Evolutionary conservation across 2,113 vertebrate genomes (phyloP), one percentile per base, ranked within the genome.

Genomic region (Marmota flaviventris): DNA sequence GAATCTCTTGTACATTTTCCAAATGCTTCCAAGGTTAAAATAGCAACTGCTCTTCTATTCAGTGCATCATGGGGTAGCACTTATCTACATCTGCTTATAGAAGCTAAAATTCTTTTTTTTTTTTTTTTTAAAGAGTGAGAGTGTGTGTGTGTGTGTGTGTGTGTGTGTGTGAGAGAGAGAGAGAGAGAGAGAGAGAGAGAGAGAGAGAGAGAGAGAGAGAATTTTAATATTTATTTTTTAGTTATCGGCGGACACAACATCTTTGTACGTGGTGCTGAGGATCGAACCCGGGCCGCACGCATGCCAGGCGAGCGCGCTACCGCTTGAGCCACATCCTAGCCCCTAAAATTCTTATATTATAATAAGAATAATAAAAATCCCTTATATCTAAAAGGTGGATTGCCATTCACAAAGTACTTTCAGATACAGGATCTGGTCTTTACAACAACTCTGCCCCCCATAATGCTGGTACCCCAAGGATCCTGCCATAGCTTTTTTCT

Each of bases 21-120:
- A 24, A 86, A 77, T 53, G 8, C 51, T 42, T 88, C 51, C 20
- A 37, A 67, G 45, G 67, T 88, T 85, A 84, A 86, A 95, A 81
- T 56, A 67, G 51, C 16, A 97, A 96, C 56, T 39, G 6, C 39
- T 75, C 11, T 77, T 77, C n/a, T 72, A n/a, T 77, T 93, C 67
- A 58, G 0, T 56, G 29, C 0, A 45, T 73, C 56, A 24, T 37
- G 34, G 56, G 27, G 10, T 89, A 79, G 42, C 24, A 91, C 32
- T 95, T 93, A 79, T 53, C 32, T 82, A 8, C n/a, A 17, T 56
- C 32, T 34, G 85, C 70, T 81, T 69, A 58, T 0, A 69, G 84
- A 93, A 91, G 37, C 12, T 85, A 8, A 86, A 76, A 69, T 51
- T 89, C 79, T 83, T 89, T n/a, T n/a, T n/a, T n/a, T n/a, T n/a